Conservation (phyloP, 1,140 invertebrate genomes). For the Drosophila rhopaloa region DNA sequence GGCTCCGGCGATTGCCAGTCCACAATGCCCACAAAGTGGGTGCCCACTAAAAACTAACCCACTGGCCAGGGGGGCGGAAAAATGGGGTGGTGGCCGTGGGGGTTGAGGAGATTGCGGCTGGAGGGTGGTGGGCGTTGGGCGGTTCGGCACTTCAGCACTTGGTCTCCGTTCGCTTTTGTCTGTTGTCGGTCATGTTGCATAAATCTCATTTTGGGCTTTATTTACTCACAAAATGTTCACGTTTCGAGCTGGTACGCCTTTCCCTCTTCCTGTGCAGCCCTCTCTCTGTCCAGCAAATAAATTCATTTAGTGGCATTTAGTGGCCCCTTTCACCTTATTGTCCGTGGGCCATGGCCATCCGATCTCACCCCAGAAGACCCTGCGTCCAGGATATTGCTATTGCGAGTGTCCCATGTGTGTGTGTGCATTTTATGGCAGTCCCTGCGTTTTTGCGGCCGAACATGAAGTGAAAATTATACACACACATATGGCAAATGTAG, state of each 20-base stretch:
- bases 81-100: neutral
- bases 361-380: constrained; percentile 10
- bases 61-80: constrained; percentile 27
- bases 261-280: constrained; percentile 5
- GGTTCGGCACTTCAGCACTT: constrained; percentile 73
- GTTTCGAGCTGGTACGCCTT: constrained; percentile 43
- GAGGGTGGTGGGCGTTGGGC: constrained; percentile 8
- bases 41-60: constrained; percentile 77
- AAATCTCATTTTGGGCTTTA: constrained; percentile 83
- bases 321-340: constrained; percentile 80
- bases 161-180: constrained; percentile 54
- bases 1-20: constrained; percentile 47
- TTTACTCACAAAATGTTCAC: constrained; percentile 78
- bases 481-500: constrained; percentile 63
- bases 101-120: constrained; percentile 14
- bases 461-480: constrained; percentile 81
- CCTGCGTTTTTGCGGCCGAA: constrained; percentile 79
- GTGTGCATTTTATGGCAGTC: constrained; percentile 82
- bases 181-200: constrained; percentile 82
- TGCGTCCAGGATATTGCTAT: constrained; percentile 49
- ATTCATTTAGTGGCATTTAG: constrained; percentile 83
- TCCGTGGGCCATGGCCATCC: constrained; percentile 33
- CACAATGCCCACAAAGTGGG: constrained; percentile 72
- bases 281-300: constrained; percentile 65
- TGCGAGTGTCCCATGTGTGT: constrained; percentile 34